Conservation (phyloP, 2,888 invertebrate genomes). For the Nemurella pictetii region DNA sequence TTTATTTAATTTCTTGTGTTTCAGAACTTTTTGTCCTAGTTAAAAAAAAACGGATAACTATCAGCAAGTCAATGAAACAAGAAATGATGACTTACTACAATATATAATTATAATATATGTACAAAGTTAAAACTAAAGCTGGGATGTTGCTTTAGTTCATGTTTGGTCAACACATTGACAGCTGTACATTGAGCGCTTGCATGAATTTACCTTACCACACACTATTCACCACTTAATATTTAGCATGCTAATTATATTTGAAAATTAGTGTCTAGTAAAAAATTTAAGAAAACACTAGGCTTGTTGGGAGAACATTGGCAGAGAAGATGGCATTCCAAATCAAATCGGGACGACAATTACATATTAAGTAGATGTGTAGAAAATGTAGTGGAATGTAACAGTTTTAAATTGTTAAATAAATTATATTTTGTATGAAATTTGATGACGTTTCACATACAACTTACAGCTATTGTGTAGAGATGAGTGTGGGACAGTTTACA, state of each 20-base stretch:
- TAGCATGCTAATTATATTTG: conserved; percentile 38
- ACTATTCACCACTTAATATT: conserved; percentile 36
- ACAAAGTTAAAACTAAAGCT: conserved; percentile 36
- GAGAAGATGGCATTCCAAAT: conserved; percentile 36
- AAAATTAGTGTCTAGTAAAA: conserved; percentile 29
- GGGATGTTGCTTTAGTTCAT: conserved; percentile 21
- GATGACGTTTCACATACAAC: conserved; percentile 18
- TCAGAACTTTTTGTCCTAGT: background rate
- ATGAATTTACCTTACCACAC: conserved; percentile 38
- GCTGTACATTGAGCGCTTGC: conserved; percentile 44
- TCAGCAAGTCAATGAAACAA: background rate
- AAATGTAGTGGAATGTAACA: conserved; percentile 35
- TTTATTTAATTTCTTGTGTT: background rate
- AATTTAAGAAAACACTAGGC: conserved; percentile 31
- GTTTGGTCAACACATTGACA: conserved; percentile 41
- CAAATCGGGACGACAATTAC: conserved; percentile 29
- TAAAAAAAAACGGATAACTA: background rate
- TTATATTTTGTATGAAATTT: conserved; percentile 13
- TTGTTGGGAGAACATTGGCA: conserved; percentile 39
- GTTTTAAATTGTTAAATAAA: conserved; percentile 22
- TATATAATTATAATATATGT: conserved; percentile 37
- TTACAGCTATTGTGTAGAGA: background rate
- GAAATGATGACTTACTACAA: background rate
- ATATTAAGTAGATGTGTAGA: conserved; percentile 34
- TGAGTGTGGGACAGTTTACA: background rate